Conservation (phyloP, 2,888 invertebrate genomes). For the Leptarthrus brevirostris region DNA sequence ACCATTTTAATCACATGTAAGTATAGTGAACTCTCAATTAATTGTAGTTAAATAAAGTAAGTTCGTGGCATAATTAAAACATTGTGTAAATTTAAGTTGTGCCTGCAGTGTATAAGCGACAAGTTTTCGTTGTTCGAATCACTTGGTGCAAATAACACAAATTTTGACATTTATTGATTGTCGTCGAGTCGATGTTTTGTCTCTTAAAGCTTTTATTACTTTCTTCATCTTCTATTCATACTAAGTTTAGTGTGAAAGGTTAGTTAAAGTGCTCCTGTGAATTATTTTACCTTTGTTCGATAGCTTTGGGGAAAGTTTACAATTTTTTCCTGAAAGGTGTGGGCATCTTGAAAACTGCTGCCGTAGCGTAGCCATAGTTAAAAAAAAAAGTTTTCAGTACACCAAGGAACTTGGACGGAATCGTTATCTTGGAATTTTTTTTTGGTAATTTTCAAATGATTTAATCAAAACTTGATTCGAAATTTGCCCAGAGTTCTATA, state of each 20-base stretch:
- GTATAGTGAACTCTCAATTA: slow-evolving; percentile 65
- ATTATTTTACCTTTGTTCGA: slow-evolving; percentile 7
- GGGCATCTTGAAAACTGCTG: neutral
- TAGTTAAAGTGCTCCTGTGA: slow-evolving; percentile 9
- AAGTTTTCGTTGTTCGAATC: neutral
- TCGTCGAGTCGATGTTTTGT: slow-evolving; percentile 46
- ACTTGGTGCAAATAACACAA: neutral
- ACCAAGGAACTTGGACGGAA: too few species aligned
- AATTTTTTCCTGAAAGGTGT: neutral
- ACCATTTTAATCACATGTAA: slow-evolving; percentile 93
- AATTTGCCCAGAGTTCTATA: too few species aligned
- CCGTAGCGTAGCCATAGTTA: neutral
- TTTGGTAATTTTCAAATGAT: too few species aligned
- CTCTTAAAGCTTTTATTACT: slow-evolving; percentile 32
- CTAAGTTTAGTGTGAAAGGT: slow-evolving; percentile 14
- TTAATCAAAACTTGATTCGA: too few species aligned
- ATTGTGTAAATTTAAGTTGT: slow-evolving; percentile 14
- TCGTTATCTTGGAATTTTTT: too few species aligned
- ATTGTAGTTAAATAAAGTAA: slow-evolving; percentile 39
- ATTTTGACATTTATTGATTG: slow-evolving; percentile 43
- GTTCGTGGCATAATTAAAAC: slow-evolving; percentile 26
- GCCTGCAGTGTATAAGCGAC: neutral
- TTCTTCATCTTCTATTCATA: slow-evolving; percentile 16
- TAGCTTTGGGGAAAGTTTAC: neutral
- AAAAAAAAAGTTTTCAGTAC: neutral